A percentile compares a stretch with the other conserved stretches of the same genome.
phyloP scores from a whole-genome alignment of 2,888 invertebrate genomes.

The Ganaspis brasiliensis region DNA sequence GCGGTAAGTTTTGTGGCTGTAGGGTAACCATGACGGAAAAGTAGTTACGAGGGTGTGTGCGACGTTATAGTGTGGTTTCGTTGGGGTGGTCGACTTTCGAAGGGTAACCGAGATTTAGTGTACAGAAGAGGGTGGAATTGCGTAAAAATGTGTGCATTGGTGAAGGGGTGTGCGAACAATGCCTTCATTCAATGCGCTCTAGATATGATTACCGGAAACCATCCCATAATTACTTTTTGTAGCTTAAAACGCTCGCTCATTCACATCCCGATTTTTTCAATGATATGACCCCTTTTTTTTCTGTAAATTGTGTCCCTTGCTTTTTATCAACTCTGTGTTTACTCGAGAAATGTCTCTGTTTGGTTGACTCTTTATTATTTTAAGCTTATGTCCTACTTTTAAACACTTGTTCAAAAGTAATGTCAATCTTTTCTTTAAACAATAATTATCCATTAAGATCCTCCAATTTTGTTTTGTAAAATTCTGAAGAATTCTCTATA shows the following conservation, averaged over 20 bases:
- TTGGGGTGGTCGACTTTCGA: conserved; percentile 58
- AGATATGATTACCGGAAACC: conserved; percentile 80
- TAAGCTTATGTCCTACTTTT: conserved; percentile 52
- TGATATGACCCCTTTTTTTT: conserved; percentile 57
- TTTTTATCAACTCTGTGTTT: no score
- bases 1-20: conserved; percentile 59
- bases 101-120: conserved; percentile 61
- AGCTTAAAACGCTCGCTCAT: conserved; percentile 68
- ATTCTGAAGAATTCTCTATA: no score
- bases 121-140: conserved; percentile 64
- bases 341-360: no score
- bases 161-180: conserved; percentile 79
- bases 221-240: conserved; percentile 80
- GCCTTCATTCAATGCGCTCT: conserved; percentile 79
- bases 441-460: no score
- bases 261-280: conserved; percentile 55
- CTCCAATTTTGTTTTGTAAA: no score
- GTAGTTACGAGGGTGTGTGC: conserved; percentile 50
- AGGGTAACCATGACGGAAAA: conserved; percentile 56
- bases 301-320: conserved; percentile 41
- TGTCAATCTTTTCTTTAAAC: no score
- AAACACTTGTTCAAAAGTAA: no score
- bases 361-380: no score
- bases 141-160: conserved; percentile 72
- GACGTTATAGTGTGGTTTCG: conserved; percentile 60